A percentile compares a stretch with the other conserved stretches of the same genome.
phyloP scores from a whole-genome alignment of 2,797 vertebrate species.

The Rhinella marina region DNA sequence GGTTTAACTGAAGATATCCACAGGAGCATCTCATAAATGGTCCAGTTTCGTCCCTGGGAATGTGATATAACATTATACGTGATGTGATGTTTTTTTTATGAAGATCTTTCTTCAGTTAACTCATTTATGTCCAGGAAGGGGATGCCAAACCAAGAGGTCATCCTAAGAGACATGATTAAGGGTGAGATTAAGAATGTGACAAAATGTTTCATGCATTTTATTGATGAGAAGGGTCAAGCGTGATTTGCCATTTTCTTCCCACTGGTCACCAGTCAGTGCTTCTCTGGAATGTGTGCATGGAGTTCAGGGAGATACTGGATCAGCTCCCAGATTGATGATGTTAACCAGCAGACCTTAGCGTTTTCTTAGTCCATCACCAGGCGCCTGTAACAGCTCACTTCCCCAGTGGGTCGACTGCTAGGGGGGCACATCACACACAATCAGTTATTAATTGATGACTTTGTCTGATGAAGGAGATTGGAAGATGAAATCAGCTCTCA shows the following conservation, averaged over 20 bases:
- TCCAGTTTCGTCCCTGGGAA: neutral
- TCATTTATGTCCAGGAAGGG: neutral
- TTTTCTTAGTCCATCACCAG: slow-evolving; percentile 69
- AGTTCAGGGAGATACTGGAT: slow-evolving; percentile 69
- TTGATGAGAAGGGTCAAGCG: slow-evolving; percentile 60
- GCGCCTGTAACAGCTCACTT: slow-evolving; percentile 70
- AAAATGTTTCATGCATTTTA: slow-evolving; percentile 44
- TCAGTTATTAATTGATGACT: slow-evolving; percentile 66
- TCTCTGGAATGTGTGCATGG: slow-evolving; percentile 73
- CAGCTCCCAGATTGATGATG: slow-evolving; percentile 75
- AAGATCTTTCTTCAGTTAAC: slow-evolving; percentile 14
- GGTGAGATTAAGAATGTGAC: slow-evolving; percentile 42
- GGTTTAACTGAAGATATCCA: neutral
- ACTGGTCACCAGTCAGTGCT: slow-evolving; percentile 71
- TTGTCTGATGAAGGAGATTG: slow-evolving; percentile 45
- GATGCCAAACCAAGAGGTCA: slow-evolving; percentile 36
- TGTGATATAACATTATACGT: neutral
- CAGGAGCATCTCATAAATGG: neutral
- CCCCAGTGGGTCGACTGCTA: slow-evolving; percentile 68
- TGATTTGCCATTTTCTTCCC: slow-evolving; percentile 61
- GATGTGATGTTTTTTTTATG: neutral
- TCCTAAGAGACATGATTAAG: slow-evolving; percentile 24
- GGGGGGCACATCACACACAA: slow-evolving; percentile 59
- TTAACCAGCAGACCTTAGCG: slow-evolving; percentile 73
- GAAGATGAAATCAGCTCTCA: slow-evolving; percentile 10